Evolutionary conservation across 1,140 invertebrate genomes (phyloP), one percentile per base, ranked within the genome.

Genomic region (Saccostrea cuccullata): DNA sequence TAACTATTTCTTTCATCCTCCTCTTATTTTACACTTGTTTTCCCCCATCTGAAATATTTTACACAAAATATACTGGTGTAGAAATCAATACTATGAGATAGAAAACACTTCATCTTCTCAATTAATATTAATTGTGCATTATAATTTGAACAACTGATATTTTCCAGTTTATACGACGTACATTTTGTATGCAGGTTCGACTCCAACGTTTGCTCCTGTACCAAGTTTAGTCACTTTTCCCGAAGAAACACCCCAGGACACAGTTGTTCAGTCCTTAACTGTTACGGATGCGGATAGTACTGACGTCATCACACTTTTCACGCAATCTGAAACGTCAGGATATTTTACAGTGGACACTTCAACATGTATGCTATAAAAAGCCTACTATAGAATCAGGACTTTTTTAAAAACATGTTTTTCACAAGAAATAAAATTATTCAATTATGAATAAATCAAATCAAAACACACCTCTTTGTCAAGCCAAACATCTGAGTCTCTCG

Each of bases 231-330:
- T 26, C 15, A 23, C 55, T 58, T 85, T 58, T 47, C 64, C 47
- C 55, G 15, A 70, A 70, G 47, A 55, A 5, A 86, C 64, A 73
- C 26, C 64, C 70, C 40, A 86, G 47, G 26, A 67, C 47, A 20
- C 70, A 67, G 20, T 55, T 86, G 56, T 77, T 0, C 47, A 86
- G 70, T 36, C 64, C 47, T 55, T 56, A 47, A 23, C 67, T 2
- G 64, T 86, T 12, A 73, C 77, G 11, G 85, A 86, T 15, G 85
- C 55, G 9, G 85, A 86, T 77, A 9, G 36, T 26, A 77, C 26
- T 6, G 85, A 86, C 26, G 77, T 36, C 26, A 67, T 77, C 23
- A 77, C 64, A 12, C 17, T 86, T 12, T 77, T 55, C 55, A 55
- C 77, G n/a, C 11, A 55, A n/a, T 56, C 23, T 15, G 77, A 67